A percentile compares a stretch with the other conserved stretches of the same genome.
Conservation (phyloP, 2,888 invertebrate genomes). For the Nymphalis c-album region DNA sequence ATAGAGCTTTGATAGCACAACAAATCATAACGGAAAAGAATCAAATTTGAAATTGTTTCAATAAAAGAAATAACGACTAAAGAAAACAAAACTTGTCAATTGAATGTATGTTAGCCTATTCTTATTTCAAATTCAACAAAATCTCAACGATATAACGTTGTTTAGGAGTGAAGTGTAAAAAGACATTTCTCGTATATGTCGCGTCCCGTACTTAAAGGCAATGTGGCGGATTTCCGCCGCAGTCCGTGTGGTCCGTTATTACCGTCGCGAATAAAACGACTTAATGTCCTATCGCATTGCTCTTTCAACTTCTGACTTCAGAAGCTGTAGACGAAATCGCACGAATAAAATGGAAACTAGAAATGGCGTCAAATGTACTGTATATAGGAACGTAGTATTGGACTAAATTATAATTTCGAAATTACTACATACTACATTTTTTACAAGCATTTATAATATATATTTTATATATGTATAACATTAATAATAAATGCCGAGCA, state of each 20-base stretch:
- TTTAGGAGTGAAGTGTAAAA: slow-evolving; percentile 7
- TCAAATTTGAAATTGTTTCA: too few species aligned
- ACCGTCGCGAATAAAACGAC: slow-evolving; percentile 30
- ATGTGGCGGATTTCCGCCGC: slow-evolving; percentile 37
- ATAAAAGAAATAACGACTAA: too few species aligned
- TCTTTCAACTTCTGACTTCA: slow-evolving; percentile 4
- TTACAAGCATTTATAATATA: too few species aligned
- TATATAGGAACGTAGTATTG: too few species aligned
- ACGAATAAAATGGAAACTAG: neutral
- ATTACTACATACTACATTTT: too few species aligned
- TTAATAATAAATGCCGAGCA: too few species aligned
- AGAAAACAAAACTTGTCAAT: neutral
- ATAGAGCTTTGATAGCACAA: too few species aligned
- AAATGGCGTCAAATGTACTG: neutral
- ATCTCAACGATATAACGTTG: neutral
- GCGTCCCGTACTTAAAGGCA: slow-evolving; percentile 37
- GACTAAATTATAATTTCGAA: too few species aligned
- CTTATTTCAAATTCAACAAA: neutral
- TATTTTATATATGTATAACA: too few species aligned
- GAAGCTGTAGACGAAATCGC: neutral
- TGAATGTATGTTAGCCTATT: neutral
- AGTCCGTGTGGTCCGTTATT: slow-evolving; percentile 35
- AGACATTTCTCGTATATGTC: slow-evolving; percentile 21
- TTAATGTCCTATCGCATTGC: slow-evolving; percentile 22
- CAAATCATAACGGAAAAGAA: too few species aligned